Evolutionary conservation across 2,888 invertebrate genomes (phyloP), one percentile per base, ranked within the genome.

Genomic region (Leptinotarsa rubiginosa): DNA sequence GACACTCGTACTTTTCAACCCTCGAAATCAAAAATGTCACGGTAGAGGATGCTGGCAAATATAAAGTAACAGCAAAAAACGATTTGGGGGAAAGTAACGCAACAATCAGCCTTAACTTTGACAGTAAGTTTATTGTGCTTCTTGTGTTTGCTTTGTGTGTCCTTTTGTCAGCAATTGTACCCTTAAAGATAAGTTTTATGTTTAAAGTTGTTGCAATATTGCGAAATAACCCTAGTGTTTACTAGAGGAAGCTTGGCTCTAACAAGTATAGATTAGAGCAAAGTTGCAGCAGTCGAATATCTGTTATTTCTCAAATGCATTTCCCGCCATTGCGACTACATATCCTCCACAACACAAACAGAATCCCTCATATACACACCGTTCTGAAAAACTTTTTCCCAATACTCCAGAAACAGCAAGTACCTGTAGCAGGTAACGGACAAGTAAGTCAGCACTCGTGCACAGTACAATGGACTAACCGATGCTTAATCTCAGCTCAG

Each of bases 11-110:
- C 90, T 94, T 96, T 90, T 96, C 97, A 85, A 94, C 96, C 80
- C 91, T 98, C 88, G 96, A 96, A 89, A 96, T 99, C 86, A 93
- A 92, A 90, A 96, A 96, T 88, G 97, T 97, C 84, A 97, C 97
- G 79, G 96, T 97, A 85, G 97, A 97, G 91, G 97, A 97, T 91
- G 97, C 97, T 89, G 97, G 97, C 87, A 97, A 97, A 91, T 97
- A 97, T 90, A 95, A 96, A 91, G 97, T 97, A 85, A 97, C 96
- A 85, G 97, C 97, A 85, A 98, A 98, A 91, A 98, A 97, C 91
- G 97, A 97, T 90, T 93, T 97, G 85, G 98, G 98, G 88, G 98
- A 98, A 89, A 97, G 97, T 88, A 97, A 97, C 89, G 97, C 97
- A 78, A 97, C 97, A 79, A 97, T 97, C 89, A 97, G 97, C 90